These are phyloP conservation scores for Smithornis capensis DNA, from an alignment of 2,113 vertebrate genomes.

Conservation along the genomic window DNA sequence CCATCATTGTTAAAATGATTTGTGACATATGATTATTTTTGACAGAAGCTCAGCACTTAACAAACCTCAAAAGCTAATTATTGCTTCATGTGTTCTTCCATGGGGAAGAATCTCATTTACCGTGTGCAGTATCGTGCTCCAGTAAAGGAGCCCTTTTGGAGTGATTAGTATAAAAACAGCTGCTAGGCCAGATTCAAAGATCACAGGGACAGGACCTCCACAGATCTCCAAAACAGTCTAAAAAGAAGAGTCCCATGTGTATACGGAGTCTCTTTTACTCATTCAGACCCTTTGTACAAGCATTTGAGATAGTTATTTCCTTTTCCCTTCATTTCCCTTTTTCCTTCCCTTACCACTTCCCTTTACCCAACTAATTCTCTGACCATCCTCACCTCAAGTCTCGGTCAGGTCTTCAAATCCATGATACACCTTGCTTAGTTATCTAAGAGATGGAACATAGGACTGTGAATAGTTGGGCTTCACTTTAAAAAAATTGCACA, in stretches of 20 bases:
- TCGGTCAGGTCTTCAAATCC: neutral
- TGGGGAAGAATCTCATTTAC: neutral
- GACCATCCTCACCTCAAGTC: neutral
- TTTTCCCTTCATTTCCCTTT: neutral
- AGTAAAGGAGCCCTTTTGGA: neutral
- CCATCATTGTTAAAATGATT: constrained; percentile 15
- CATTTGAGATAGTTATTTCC: neutral
- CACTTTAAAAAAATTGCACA: neutral
- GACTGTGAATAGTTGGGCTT: neutral
- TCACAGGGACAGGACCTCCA: neutral
- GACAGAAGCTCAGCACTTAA: constrained; percentile 22
- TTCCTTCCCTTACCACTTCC: neutral
- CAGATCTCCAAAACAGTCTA: neutral
- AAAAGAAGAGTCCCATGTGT: neutral
- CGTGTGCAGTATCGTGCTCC: neutral
- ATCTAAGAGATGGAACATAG: neutral
- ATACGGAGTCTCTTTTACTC: neutral
- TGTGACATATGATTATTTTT: constrained; percentile 16
- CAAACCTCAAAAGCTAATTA: neutral
- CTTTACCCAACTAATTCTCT: neutral
- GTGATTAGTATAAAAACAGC: neutral
- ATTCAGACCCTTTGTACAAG: neutral
- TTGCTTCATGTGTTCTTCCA: neutral
- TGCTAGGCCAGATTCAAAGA: neutral
- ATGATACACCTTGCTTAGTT: neutral